These are phyloP conservation scores for Cebidichthys violaceus DNA, from an alignment of 2,113 vertebrate species.

Conservation along the genomic window DNA sequence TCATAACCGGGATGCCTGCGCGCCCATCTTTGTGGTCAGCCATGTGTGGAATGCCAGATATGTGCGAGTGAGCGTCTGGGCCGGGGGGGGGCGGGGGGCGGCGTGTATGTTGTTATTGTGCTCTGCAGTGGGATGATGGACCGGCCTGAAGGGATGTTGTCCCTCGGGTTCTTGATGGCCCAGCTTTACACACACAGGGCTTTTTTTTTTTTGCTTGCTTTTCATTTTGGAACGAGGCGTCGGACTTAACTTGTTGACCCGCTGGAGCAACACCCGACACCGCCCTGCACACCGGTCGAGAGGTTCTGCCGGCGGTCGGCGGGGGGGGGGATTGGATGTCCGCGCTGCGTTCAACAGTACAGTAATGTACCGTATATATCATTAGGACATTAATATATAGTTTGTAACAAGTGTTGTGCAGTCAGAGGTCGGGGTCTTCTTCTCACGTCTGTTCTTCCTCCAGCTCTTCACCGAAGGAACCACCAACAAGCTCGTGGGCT, in stretches of 20 bases:
- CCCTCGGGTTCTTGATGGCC: background rate
- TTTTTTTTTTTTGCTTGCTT: slow-evolving; percentile 14
- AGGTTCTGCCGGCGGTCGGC: no score
- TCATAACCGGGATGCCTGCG: slow-evolving; percentile 69
- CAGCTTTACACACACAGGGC: background rate
- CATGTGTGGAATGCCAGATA: slow-evolving; percentile 81
- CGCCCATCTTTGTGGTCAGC: slow-evolving; percentile 70
- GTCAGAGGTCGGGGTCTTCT: background rate
- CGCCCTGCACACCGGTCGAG: background rate
- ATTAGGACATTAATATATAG: background rate
- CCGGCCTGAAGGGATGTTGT: background rate
- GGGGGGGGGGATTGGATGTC: no score
- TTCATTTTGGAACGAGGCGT: slow-evolving; percentile 1
- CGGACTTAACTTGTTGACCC: background rate
- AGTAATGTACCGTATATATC: background rate
- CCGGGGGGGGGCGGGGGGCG: slow-evolving; percentile 29
- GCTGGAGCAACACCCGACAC: background rate
- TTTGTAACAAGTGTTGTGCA: background rate
- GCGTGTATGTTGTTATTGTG: slow-evolving; percentile 66
- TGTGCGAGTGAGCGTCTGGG: slow-evolving; percentile 73
- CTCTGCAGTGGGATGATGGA: slow-evolving; percentile 24
- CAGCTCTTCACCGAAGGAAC: slow-evolving; percentile 97
- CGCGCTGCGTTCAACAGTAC: background rate
- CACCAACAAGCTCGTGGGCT: slow-evolving; percentile 98
- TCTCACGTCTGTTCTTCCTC: background rate